Conservation (phyloP, 2,113 vertebrate species). For the Hydrolagus affinis region DNA sequence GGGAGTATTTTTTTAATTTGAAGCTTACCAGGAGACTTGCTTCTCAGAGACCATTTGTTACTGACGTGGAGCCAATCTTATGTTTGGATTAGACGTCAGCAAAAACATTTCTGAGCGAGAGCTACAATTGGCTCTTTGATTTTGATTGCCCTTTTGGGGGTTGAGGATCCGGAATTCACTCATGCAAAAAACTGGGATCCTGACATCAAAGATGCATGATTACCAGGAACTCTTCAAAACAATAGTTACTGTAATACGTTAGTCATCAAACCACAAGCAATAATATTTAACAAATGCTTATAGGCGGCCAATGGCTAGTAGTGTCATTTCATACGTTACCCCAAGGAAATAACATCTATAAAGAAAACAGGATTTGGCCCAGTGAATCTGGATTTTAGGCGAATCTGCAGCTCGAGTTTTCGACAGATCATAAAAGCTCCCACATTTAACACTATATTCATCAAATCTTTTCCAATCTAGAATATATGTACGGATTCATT, state of each 20-base stretch:
- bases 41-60: not conserved
- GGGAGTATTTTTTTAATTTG: not conserved
- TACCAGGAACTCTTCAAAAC: slow-evolving; percentile 23
- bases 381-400: not conserved
- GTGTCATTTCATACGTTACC: slow-evolving; percentile 6
- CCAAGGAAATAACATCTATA: slow-evolving; percentile 8
- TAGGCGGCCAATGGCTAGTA: slow-evolving; percentile 6
- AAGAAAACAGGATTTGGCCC: slow-evolving; percentile 26
- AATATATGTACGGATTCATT: not conserved
- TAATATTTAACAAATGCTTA: slow-evolving; percentile 30
- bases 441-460: not conserved
- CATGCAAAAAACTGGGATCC: not conserved
- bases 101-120: not conserved
- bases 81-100: not conserved
- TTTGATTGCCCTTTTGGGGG: not conserved
- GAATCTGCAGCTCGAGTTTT: not conserved
- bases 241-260: slow-evolving; percentile 31
- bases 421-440: too few relatives aligned
- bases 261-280: slow-evolving; percentile 28
- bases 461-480: not conserved
- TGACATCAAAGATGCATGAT: not conserved
- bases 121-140: slow-evolving; percentile 10
- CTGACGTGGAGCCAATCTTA: not conserved
- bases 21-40: not conserved
- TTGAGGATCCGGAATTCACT: not conserved